These are phyloP conservation scores for Nasonia giraulti DNA, from an alignment of 1,140 invertebrate genomes.

Conservation along the genomic window DNA sequence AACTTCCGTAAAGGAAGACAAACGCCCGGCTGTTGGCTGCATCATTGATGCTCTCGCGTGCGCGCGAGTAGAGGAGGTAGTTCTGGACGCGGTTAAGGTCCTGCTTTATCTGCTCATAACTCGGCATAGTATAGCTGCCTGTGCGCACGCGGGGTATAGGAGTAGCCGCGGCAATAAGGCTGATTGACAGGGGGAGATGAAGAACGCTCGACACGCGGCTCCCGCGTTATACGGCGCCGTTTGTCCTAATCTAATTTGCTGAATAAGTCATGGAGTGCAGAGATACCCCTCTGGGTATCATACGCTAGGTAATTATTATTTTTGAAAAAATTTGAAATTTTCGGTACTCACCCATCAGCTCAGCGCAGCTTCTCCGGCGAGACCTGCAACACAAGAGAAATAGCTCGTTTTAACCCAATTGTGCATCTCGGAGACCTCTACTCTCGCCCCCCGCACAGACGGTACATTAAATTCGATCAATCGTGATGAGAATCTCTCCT, in stretches of 20 bases:
- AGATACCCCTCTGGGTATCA: background rate
- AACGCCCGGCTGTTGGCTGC: conserved; percentile 68
- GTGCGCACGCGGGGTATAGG: conserved; percentile 61
- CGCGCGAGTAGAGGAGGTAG: conserved; percentile 57
- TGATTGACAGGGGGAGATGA: conserved; percentile 22
- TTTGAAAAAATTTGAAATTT: background rate
- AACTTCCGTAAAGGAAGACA: conserved; percentile 70
- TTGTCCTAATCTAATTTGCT: background rate
- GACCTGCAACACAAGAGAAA: background rate
- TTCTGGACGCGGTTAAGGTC: conserved; percentile 65
- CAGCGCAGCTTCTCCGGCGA: background rate
- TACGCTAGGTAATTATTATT: background rate
- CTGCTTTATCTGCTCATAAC: conserved; percentile 73
- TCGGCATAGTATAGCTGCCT: conserved; percentile 52
- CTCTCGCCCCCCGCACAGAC: conserved; percentile 16
- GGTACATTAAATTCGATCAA: conserved; percentile 62
- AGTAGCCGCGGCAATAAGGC: background rate
- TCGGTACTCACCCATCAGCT: too few species aligned
- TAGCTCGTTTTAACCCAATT: conserved; percentile 60
- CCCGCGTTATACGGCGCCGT: conserved; percentile 15
- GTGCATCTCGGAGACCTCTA: conserved; percentile 24
- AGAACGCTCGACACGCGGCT: background rate
- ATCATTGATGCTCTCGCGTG: conserved; percentile 68
- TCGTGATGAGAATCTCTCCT: conserved; percentile 59
- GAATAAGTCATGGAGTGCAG: background rate